These are phyloP conservation scores for Henricia sp. DNA, from an alignment of 53 echinoderm and acorn worm species.

Conservation along the genomic window DNA sequence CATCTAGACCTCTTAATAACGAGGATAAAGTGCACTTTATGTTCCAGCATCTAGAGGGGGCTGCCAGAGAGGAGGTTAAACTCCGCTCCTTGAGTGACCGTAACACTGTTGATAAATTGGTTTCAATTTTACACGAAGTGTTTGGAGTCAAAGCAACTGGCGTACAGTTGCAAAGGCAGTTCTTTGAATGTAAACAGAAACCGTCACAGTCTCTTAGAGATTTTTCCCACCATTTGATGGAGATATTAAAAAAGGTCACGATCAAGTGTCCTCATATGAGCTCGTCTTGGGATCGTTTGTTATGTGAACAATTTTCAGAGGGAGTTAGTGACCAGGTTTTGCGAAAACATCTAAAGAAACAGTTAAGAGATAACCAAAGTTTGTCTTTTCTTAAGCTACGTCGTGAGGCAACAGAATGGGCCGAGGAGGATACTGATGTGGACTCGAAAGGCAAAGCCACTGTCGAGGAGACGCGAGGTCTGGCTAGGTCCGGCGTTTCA, in stretches of 20 bases:
- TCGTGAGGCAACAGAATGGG: constrained; percentile 17
- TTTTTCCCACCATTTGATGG: constrained; percentile 17
- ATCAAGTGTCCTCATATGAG: constrained; percentile 3
- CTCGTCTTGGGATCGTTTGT: background rate
- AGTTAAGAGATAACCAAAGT: constrained; percentile 5
- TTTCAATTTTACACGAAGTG: constrained; percentile 16
- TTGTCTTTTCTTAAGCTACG: background rate
- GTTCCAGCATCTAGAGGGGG: constrained; percentile 35
- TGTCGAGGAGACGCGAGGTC: background rate
- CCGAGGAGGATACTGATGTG: constrained; percentile 2
- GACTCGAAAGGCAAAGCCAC: background rate
- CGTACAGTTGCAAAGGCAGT: constrained; percentile 17
- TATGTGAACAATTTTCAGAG: constrained; percentile 39
- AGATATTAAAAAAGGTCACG: background rate
- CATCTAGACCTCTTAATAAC: constrained; percentile 21
- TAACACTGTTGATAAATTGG: constrained; percentile 14
- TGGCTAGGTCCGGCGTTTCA: background rate
- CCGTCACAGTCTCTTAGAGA: constrained; percentile 1
- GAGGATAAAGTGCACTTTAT: constrained; percentile 46
- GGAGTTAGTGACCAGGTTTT: constrained; percentile 9
- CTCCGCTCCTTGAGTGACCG: background rate
- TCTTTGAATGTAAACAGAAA: constrained; percentile 20
- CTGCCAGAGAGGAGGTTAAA: constrained; percentile 26
- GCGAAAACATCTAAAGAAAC: constrained; percentile 24
- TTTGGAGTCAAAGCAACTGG: constrained; percentile 23